These are phyloP conservation scores for Tachystola acroxantha DNA, from an alignment of 2,888 invertebrate genomes.

Conservation along the genomic window DNA sequence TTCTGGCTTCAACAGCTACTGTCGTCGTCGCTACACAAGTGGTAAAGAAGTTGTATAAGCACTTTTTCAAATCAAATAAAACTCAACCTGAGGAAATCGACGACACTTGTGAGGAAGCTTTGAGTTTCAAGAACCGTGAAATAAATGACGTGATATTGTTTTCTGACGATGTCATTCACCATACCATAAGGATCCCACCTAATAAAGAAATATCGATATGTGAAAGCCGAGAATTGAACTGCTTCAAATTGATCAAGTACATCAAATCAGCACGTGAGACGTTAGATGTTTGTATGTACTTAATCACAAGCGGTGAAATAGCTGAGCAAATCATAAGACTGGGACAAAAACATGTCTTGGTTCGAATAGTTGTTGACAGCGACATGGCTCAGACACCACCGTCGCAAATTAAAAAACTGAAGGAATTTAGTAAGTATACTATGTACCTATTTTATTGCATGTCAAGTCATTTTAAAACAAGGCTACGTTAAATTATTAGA, in stretches of 20 bases:
- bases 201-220: conserved; percentile 57
- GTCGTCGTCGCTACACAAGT: conserved; percentile 60
- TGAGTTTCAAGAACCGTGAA: conserved; percentile 54
- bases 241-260: conserved; percentile 67
- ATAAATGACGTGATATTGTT: conserved; percentile 71
- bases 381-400: conserved; percentile 69
- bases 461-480: too few relatives aligned
- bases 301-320: conserved; percentile 68
- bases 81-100: conserved; percentile 32
- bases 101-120: conserved; percentile 46
- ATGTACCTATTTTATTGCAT: too few relatives aligned
- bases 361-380: conserved; percentile 67
- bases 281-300: conserved; percentile 70
- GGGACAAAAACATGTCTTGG: conserved; percentile 66
- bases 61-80: conserved; percentile 38
- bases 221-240: conserved; percentile 65
- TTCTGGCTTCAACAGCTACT: conserved; percentile 64
- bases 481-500: too few relatives aligned
- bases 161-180: conserved; percentile 59
- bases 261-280: conserved; percentile 70
- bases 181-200: conserved; percentile 52
- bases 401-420: conserved; percentile 64
- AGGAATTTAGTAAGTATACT: conserved; percentile 61
- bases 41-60: conserved; percentile 54
- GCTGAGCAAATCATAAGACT: conserved; percentile 65